These are phyloP conservation scores for Myripristis murdjan DNA, from an alignment of 2,797 vertebrate genomes.

Conservation along the genomic window DNA sequence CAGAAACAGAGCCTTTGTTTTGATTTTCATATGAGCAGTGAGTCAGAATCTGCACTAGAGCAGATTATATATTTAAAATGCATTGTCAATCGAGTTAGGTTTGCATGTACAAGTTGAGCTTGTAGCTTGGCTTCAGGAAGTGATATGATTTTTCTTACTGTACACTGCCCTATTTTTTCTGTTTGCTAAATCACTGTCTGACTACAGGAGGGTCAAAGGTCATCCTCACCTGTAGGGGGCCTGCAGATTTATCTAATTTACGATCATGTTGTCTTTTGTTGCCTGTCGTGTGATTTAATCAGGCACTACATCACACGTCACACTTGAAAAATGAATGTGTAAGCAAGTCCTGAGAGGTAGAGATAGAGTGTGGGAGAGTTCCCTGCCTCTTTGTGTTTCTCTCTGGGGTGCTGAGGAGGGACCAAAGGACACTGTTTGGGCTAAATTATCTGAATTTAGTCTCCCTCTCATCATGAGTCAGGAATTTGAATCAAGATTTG, in stretches of 20 bases:
- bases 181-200: constrained; percentile 14
- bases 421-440: constrained; percentile 36
- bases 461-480: constrained; percentile 24
- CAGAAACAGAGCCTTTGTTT: too few relatives aligned
- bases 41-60: too few relatives aligned
- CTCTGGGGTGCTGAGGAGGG: constrained; percentile 58
- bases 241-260: constrained; percentile 50
- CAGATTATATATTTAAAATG: too few relatives aligned
- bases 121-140: constrained; percentile 9
- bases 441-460: constrained; percentile 56
- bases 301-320: constrained; percentile 62
- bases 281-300: constrained; percentile 59
- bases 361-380: constrained; percentile 61
- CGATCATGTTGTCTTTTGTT: constrained; percentile 54
- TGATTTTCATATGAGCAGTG: too few relatives aligned
- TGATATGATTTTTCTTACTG: background rate
- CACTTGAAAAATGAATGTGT: constrained; percentile 36
- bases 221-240: constrained; percentile 45
- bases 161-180: background rate
- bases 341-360: constrained; percentile 17
- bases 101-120: too few relatives aligned
- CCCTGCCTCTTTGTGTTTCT: constrained; percentile 64
- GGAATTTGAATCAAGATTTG: constrained; percentile 16
- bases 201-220: constrained; percentile 31
- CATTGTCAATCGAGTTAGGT: too few relatives aligned